These are phyloP conservation scores for Charina bottae DNA, from an alignment of 2,113 vertebrate species.

Conservation along the genomic window DNA sequence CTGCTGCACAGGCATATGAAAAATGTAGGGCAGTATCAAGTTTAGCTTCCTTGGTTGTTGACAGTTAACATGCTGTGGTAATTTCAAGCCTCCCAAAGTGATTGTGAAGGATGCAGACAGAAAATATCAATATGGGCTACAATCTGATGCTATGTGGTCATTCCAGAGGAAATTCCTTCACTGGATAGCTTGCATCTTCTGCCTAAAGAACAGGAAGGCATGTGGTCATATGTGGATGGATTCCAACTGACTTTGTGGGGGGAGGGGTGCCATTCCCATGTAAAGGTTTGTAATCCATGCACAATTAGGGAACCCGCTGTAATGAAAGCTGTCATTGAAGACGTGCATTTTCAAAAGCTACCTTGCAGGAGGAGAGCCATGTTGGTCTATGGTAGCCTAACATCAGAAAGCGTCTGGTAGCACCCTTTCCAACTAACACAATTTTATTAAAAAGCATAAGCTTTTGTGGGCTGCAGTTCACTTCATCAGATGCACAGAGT, in stretches of 20 bases:
- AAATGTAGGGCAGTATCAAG: accelerated
- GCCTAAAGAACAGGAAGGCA: neutral
- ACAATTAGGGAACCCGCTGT: neutral
- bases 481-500: neutral
- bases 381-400: neutral
- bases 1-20: slow-evolving; percentile 5
- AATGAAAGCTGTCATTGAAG: neutral
- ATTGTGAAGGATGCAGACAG: neutral
- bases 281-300: neutral
- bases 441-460: neutral
- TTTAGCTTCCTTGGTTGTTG: accelerated
- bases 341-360: neutral
- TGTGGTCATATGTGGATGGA: neutral
- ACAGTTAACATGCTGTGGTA: neutral
- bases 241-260: neutral
- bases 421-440: neutral
- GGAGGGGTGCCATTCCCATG: neutral
- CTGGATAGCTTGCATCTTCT: neutral
- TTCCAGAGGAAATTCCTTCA: neutral
- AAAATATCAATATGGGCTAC: slow-evolving; percentile 3
- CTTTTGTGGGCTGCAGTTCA: neutral
- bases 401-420: neutral
- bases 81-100: neutral
- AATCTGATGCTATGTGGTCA: neutral
- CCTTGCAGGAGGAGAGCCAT: neutral